A percentile compares a stretch with the other conserved stretches of the same genome.
Conservation (phyloP, 2,888 invertebrate species). For the Nebria brevicollis region DNA sequence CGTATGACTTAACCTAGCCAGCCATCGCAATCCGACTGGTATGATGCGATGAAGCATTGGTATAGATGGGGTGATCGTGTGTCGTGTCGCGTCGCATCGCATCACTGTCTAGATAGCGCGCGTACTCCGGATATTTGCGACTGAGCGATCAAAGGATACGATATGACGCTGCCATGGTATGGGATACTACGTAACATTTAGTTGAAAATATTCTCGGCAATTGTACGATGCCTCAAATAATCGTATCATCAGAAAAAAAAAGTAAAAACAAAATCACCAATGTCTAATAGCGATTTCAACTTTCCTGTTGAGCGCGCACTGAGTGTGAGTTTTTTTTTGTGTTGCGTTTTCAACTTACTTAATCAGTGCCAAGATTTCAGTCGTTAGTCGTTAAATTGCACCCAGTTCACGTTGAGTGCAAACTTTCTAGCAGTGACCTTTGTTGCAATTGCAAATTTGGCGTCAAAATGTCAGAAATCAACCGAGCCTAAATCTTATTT, state of each 20-base stretch:
- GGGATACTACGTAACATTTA: neutral
- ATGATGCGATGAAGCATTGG: constrained; percentile 5
- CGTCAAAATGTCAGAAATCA: too few relatives aligned
- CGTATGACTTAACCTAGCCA: neutral
- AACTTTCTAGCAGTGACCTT: too few relatives aligned
- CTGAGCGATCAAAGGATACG: constrained; percentile 40
- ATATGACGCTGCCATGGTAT: neutral
- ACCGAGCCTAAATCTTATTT: too few relatives aligned
- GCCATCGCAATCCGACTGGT: constrained; percentile 9
- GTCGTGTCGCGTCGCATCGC: constrained; percentile 7
- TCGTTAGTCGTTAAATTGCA: too few relatives aligned
- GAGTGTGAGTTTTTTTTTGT: too few relatives aligned
- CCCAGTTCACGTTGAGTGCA: too few relatives aligned
- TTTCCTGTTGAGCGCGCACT: too few relatives aligned
- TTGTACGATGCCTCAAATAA: neutral
- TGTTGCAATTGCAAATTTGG: too few relatives aligned
- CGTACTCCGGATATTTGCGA: constrained; percentile 24
- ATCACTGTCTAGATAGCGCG: constrained; percentile 9
- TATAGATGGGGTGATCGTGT: neutral
- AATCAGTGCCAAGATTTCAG: too few relatives aligned
- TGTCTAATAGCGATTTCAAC: too few relatives aligned
- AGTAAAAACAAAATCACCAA: neutral
- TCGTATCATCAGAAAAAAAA: neutral
- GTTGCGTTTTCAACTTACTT: too few relatives aligned
- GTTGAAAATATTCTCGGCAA: neutral